These are phyloP conservation scores for Octopus bimaculoides DNA, from an alignment of 1,140 invertebrate genomes.

Conservation along the genomic window DNA sequence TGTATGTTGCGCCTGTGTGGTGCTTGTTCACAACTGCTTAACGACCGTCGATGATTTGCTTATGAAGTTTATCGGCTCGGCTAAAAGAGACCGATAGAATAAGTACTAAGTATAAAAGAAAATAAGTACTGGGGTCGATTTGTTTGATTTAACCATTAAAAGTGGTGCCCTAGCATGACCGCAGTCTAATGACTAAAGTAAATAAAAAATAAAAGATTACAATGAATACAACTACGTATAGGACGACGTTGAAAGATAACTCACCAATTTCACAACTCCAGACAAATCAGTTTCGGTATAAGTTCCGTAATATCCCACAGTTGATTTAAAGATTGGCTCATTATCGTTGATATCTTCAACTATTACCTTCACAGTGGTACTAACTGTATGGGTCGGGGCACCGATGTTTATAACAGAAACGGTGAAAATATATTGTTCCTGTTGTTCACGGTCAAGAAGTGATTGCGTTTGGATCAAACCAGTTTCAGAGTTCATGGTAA, in stretches of 20 bases:
- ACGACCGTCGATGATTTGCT: no score
- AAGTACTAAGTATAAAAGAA: no score
- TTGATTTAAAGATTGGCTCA: constrained; percentile 8
- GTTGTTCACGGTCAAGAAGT: constrained; percentile 12
- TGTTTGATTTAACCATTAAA: no score
- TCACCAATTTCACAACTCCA: background rate
- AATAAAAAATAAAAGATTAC: no score
- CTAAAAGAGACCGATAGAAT: no score
- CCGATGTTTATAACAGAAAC: constrained; percentile 15
- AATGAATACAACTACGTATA: background rate
- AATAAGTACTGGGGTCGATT: no score
- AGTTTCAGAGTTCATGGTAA: background rate
- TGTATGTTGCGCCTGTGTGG: no score
- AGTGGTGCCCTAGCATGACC: no score
- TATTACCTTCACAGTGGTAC: constrained; percentile 12
- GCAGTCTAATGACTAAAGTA: no score
- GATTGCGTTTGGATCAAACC: background rate
- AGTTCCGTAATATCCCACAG: constrained; percentile 11
- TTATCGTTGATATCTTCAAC: constrained; percentile 21
- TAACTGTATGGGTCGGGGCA: constrained; percentile 14
- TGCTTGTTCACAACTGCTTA: no score
- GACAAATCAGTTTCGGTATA: background rate
- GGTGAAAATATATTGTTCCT: constrained; percentile 12
- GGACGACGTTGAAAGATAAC: no score
- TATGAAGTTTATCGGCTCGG: no score